Base-by-base conservation (phyloP, 2,797 vertebrate species). In the Hoplostethus atlanticus region DNA sequence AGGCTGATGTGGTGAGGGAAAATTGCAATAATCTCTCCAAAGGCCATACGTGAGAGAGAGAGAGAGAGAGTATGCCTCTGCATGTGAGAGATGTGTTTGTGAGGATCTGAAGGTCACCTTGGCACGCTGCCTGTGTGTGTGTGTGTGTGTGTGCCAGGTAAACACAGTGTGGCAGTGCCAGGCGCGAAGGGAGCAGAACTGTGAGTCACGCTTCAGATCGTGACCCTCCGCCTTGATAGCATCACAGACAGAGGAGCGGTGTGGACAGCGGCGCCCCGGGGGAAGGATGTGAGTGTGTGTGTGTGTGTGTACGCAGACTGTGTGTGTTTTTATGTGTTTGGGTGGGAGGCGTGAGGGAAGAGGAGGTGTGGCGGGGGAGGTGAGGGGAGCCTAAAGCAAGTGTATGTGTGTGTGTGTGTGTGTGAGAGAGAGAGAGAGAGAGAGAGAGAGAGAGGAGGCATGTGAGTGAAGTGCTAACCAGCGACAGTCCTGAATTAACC, bases 91-190 rank as follows among this genome's bases (percentile, higher is more conserved):
- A 78, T 17, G 67, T 55, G 73, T 84, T 77, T 65, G 60, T 10
- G 59, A 70, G 58, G 72, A 86, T 72, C 67, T 63, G 72, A 83
- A 89, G 76, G 85, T 91, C 85, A 90, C 87, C 73, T 86, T 87
- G 68, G 61, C 64, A 42, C 1, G 6, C 30, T 55, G 36, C 21
- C 21, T 21, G 21, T 21, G 21, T 21, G 21, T 21, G 21, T 21
- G 55, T 59, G 64, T 53, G 51, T 31, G 31, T 38, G 1, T 21
- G 17, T 44, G 64, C 47, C 71, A 85, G 79, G 81, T 89, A 72
- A 75, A 80, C 9, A 21, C 7, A 73, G 73, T 75, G 54, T 6
- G 15, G 10, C 74, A 72, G 66, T 12, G 51, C 51, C 59, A 74
- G 76, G 74, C 84, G 71, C 82, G 65, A 70, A 61, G 46, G 71